Evolutionary conservation across 1,140 invertebrate species (phyloP), one percentile per base, ranked within the genome.

Genomic region (Papilio polyxenes): DNA sequence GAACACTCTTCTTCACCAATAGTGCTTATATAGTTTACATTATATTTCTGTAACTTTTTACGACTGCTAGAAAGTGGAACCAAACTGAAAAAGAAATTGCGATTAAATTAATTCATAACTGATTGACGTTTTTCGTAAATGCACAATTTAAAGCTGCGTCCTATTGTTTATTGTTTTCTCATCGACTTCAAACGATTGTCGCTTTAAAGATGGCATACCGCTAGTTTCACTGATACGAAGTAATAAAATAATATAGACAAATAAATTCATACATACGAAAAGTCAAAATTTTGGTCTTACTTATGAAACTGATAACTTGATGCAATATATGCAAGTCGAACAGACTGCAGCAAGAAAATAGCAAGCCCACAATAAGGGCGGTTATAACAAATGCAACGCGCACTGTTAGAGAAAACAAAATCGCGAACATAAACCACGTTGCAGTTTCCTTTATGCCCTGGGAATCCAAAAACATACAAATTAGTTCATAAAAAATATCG

Each of bases 51-150:
- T 81, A 82, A 37, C 79, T 82, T 62, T 78, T 82, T 11, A 85
- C 81, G 4, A 85, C 79, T 10, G 83, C 40, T 72, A 85, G 81
- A 48, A 76, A 81, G 59, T 84, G 83, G 2, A 80, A 53, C 81
- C 83, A 82, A 53, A 87, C 86, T 87, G 85, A 84, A 87, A 87
- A 74, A 69, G 72, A 81, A 11, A 75, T 65, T 20, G 6, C 11
- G 10, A 40, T 78, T 37, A 20, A 62, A 13, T 51, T 9, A 51
- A 10, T 51, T 51, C 10, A 51, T 31, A 31, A 31, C 23, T 2
- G 23, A 44, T 3, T 3, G 7, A 44, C 40, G 1, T 44, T 44
- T 44, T 44, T 44, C 40, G 40, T 44, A 44, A 44, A 6, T 6
- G 7, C 40, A 44, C 40, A 44, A 44, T 44, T 44, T 6, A 44